phyloP scores from a whole-genome alignment of 2,888 invertebrate species.

The Lobophora halterata region DNA sequence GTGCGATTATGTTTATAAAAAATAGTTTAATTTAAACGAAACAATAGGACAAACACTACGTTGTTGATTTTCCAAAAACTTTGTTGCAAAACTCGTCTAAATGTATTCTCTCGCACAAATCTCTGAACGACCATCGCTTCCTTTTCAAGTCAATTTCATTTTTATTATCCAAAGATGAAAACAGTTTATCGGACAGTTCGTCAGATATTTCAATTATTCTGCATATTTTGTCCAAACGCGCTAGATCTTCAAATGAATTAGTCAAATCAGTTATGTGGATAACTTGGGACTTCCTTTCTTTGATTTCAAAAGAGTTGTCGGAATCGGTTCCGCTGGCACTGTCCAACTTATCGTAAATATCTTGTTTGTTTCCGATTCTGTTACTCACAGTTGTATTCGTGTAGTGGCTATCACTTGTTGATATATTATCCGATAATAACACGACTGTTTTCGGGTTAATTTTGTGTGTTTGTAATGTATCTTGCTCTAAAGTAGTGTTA shows the following conservation, averaged over 20 bases:
- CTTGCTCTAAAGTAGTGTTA: conserved; percentile 18
- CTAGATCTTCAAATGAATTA: conserved; percentile 63
- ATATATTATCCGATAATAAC: conserved; percentile 27
- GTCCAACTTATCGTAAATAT: conserved; percentile 69
- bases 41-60: conserved; percentile 8
- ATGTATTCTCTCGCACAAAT: conserved; percentile 65
- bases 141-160: conserved; percentile 27
- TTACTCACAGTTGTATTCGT: conserved; percentile 38
- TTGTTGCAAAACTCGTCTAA: conserved; percentile 69
- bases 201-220: conserved; percentile 74
- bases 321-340: conserved; percentile 63
- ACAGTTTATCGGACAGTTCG: conserved; percentile 64
- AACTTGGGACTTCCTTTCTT: conserved; percentile 61
- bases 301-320: conserved; percentile 58
- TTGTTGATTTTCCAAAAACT: conserved; percentile 49
- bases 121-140: conserved; percentile 67
- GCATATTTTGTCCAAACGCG: conserved; percentile 66
- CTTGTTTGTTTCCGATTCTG: conserved; percentile 38
- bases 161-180: conserved; percentile 47
- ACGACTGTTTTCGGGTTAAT: conserved; percentile 16
- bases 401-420: conserved; percentile 31
- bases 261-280: conserved; percentile 61
- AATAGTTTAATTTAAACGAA: conserved; percentile 23
- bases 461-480: conserved; percentile 26
- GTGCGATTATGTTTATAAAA: conserved; percentile 7